These are phyloP conservation scores for Chymomyza fuscimana DNA, from an alignment of 2,888 invertebrate species.

Conservation along the genomic window DNA sequence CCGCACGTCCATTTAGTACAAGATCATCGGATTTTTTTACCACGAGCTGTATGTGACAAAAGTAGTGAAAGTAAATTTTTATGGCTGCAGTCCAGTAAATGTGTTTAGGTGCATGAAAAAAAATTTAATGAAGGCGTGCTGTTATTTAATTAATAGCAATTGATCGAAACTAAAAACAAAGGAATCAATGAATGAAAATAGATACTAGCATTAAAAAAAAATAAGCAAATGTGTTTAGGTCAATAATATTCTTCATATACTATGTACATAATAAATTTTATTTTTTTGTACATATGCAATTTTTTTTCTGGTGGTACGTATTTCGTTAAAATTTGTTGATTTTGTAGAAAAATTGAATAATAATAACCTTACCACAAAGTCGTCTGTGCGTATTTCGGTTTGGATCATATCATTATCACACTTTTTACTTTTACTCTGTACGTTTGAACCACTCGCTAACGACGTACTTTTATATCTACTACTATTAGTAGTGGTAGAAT, in stretches of 20 bases:
- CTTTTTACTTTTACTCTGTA: slow-evolving; percentile 79
- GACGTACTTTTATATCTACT: slow-evolving; percentile 63
- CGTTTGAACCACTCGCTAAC: slow-evolving; percentile 49
- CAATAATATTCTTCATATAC: slow-evolving; percentile 26
- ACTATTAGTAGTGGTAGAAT: slow-evolving; percentile 9
- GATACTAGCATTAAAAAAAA: not conserved
- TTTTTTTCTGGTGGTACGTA: slow-evolving; percentile 29
- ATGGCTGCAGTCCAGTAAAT: not conserved
- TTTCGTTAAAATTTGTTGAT: slow-evolving; percentile 45
- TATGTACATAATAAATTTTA: slow-evolving; percentile 18
- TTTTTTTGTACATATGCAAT: slow-evolving; percentile 21
- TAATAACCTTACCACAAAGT: slow-evolving; percentile 84
- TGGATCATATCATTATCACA: slow-evolving; percentile 81
- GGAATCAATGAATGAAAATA: not conserved
- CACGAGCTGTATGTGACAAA: slow-evolving; percentile 79
- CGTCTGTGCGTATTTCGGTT: slow-evolving; percentile 86
- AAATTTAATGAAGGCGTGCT: not conserved
- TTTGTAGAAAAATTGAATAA: slow-evolving; percentile 77
- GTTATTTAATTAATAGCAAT: not conserved
- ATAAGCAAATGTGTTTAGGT: slow-evolving; percentile 5
- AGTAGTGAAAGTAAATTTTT: slow-evolving; percentile 3
- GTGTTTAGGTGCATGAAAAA: not conserved
- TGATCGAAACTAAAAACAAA: not conserved
- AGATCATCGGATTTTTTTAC: slow-evolving; percentile 82
- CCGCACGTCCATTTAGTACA: slow-evolving; percentile 90